phyloP scores from a whole-genome alignment of 2,113 vertebrate species.

The Probosciger aterrimus region DNA sequence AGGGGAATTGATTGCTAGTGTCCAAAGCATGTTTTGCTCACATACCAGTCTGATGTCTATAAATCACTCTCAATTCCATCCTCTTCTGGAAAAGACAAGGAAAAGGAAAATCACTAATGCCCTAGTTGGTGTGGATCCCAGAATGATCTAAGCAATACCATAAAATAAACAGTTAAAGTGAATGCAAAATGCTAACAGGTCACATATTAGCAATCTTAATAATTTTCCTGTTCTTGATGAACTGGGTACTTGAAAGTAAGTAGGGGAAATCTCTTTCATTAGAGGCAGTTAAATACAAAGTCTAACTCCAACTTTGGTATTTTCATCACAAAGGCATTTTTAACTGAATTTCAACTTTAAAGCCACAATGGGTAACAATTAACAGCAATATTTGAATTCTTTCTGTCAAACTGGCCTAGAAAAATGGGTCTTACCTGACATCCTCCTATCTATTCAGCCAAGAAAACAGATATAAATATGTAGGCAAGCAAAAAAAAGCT shows the following conservation, averaged over 20 bases:
- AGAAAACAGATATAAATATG: conserved; percentile 9
- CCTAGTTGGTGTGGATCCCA: neutral
- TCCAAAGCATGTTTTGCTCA: neutral
- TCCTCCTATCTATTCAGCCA: neutral
- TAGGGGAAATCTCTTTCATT: neutral
- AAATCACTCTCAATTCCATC: neutral
- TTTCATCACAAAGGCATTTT: conserved; percentile 8
- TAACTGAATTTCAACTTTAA: conserved; percentile 38
- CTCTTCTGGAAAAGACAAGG: neutral
- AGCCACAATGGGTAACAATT: conserved; percentile 11
- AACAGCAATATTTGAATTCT: neutral
- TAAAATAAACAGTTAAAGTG: neutral
- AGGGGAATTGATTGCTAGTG: neutral
- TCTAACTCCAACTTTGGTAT: conserved; percentile 15
- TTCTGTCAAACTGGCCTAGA: conserved; percentile 32
- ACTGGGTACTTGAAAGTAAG: neutral
- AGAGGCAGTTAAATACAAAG: conserved; percentile 20
- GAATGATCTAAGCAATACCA: neutral
- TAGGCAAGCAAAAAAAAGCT: neutral
- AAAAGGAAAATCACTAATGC: neutral
- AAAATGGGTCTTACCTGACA: conserved; percentile 37
- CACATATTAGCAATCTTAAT: neutral
- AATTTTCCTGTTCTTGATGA: neutral
- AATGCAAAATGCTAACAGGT: neutral
- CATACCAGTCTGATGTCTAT: neutral